Conservation (phyloP, 1,140 invertebrate species). For the Augochlora pura region DNA sequence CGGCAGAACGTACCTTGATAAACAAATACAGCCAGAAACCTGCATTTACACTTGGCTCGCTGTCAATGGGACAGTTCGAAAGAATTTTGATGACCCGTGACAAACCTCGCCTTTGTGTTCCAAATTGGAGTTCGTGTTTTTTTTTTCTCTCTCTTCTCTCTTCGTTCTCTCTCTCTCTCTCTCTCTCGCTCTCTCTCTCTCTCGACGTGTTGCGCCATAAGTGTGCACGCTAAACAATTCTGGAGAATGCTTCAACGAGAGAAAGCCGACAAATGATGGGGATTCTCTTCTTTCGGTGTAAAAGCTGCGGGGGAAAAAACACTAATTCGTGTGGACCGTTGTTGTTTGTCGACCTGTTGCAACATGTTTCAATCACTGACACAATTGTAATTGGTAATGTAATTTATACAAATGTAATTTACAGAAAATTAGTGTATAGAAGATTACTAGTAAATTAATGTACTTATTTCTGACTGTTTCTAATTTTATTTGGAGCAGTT, state of each 20-base stretch:
- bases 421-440: too few relatives aligned
- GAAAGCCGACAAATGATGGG: neutral
- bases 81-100: conserved; percentile 46
- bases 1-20: conserved; percentile 33
- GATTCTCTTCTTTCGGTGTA: neutral
- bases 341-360: neutral
- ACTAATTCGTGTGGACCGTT: too few relatives aligned
- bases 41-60: conserved; percentile 40
- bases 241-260: neutral
- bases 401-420: too few relatives aligned
- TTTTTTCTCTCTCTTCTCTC: neutral
- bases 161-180: too few relatives aligned
- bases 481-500: too few relatives aligned
- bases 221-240: neutral
- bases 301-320: neutral
- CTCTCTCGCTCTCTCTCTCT: neutral
- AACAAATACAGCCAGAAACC: conserved; percentile 45
- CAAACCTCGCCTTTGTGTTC: conserved; percentile 17
- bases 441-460: neutral
- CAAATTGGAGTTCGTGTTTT: conserved; percentile 7
- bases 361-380: too few relatives aligned
- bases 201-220: neutral
- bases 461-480: too few relatives aligned
- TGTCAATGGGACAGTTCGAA: conserved; percentile 43
- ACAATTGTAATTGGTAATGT: neutral